A percentile compares a stretch with the other conserved stretches of the same genome.
Evolutionary conservation across 2,797 vertebrate genomes (phyloP).

Genomic region (Taeniopygia guttata): DNA sequence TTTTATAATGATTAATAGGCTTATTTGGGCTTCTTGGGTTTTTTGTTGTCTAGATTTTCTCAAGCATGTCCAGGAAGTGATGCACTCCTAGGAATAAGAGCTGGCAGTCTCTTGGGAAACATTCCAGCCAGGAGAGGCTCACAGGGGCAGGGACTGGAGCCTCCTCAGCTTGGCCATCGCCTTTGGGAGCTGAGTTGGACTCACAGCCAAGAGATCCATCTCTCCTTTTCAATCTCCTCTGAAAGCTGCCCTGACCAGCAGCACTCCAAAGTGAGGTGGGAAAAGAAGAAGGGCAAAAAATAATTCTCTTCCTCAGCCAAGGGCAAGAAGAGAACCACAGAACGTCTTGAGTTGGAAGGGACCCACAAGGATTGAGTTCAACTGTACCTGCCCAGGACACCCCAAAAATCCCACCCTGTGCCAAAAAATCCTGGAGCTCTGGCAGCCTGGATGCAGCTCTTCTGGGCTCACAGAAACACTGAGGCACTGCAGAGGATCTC

Average conservation of each 20-base stretch:
- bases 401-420: background rate
- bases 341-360: background rate
- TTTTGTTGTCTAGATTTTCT: background rate
- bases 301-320: background rate
- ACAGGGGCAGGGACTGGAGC: fast-evolving
- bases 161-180: background rate
- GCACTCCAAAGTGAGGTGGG: fast-evolving
- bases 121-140: background rate
- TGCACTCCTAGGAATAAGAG: background rate
- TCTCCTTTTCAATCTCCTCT: background rate
- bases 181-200: fast-evolving
- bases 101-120: background rate
- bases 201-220: background rate
- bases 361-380: background rate
- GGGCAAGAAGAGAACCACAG: background rate
- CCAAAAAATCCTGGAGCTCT: background rate
- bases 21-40: fast-evolving
- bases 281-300: background rate
- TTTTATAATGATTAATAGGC: background rate
- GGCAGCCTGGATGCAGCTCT: background rate
- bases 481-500: background rate
- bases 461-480: background rate
- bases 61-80: fast-evolving
- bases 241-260: background rate
- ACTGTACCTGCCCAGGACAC: background rate